Percentiles rank a stretch among this genome's conserved stretches.
Evolutionary conservation across 1,140 invertebrate species (phyloP).

Genomic region (Neotoxoptera formosana): DNA sequence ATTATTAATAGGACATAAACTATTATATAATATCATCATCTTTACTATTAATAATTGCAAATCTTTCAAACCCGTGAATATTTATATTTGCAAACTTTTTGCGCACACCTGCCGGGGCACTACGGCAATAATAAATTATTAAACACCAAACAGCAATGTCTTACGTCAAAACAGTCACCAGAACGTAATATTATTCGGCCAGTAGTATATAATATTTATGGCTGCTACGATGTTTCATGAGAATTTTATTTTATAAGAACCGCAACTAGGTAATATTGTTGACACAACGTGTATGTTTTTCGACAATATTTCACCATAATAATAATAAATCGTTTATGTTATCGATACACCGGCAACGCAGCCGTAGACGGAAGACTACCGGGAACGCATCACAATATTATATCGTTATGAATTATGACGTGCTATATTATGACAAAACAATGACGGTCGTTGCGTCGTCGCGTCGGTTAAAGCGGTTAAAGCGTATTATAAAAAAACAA

Average conservation of each 20-base stretch:
- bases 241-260: conserved; percentile 13
- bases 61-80: not conserved
- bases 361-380: not conserved
- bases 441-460: not conserved
- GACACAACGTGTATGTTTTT: not conserved
- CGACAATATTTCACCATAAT: not conserved
- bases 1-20: not conserved
- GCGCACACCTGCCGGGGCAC: not conserved
- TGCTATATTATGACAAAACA: not conserved
- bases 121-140: not conserved
- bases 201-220: not conserved
- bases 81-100: not conserved
- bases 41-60: not conserved
- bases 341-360: not conserved
- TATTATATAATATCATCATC: too few species aligned
- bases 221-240: not conserved
- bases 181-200: not conserved
- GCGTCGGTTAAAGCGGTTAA: not conserved
- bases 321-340: not conserved
- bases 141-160: not conserved
- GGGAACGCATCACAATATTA: not conserved
- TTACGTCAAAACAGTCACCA: not conserved
- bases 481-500: not conserved
- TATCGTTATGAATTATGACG: not conserved
- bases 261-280: not conserved